Conservation (phyloP, 1,140 invertebrate species). For the Drosophila sp. region DNA sequence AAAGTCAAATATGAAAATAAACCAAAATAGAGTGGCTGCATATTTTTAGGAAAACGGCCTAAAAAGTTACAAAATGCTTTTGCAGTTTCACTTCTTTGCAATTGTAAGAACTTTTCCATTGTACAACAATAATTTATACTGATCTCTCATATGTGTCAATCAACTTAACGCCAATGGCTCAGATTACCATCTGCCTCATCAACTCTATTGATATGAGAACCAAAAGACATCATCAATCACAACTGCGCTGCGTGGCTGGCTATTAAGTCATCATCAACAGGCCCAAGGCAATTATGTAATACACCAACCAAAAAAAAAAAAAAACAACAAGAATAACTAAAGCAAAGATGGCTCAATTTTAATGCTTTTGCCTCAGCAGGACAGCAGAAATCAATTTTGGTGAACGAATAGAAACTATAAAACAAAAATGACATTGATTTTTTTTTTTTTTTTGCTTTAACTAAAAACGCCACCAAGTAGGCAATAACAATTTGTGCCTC, state of each 20-base stretch:
- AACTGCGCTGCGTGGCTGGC: constrained; percentile 21
- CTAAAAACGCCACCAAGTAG: constrained; percentile 48
- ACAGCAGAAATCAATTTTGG: constrained; percentile 48
- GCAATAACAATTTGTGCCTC: constrained; percentile 51
- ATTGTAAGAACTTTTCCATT: not conserved
- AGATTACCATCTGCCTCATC: constrained; percentile 3
- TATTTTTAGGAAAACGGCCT: not conserved
- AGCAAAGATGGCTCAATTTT: constrained; percentile 19
- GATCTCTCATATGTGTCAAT: constrained; percentile 4
- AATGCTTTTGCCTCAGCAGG: constrained; percentile 14
- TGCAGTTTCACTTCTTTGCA: no score
- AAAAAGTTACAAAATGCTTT: not conserved
- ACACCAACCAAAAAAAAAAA: constrained; percentile 10
- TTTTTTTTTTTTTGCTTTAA: constrained; percentile 40
- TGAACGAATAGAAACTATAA: constrained; percentile 2
- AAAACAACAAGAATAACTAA: not conserved
- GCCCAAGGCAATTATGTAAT: constrained; percentile 46
- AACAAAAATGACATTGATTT: constrained; percentile 50
- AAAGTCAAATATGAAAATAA: no score
- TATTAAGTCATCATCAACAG: constrained; percentile 59
- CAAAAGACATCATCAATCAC: constrained; percentile 42
- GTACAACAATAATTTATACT: not conserved
- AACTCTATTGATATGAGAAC: constrained; percentile 1
- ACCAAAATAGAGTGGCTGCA: not conserved
- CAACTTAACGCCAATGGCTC: not conserved